phyloP scores from a whole-genome alignment of 2,113 vertebrate species.

The Hemibagrus wyckioides region DNA sequence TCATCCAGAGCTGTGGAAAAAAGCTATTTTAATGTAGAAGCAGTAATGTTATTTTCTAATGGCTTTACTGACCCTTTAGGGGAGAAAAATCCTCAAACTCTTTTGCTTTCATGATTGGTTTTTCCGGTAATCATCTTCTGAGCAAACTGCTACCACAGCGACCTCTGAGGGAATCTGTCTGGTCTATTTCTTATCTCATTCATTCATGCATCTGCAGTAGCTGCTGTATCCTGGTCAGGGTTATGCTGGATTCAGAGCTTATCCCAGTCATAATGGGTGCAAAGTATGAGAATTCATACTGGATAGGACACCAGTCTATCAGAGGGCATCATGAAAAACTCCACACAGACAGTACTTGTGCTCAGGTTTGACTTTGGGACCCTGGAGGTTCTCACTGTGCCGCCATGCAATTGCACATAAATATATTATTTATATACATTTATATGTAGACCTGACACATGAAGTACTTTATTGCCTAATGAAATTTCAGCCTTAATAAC shows the following conservation, averaged over 20 bases:
- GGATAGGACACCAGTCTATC: neutral
- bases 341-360: neutral
- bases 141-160: conserved; percentile 58
- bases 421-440: no score
- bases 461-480: neutral
- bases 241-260: neutral
- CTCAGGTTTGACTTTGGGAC: neutral
- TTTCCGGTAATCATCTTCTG: conserved; percentile 49
- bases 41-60: neutral
- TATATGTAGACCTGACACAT: neutral
- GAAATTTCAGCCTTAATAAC: no score
- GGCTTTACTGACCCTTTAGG: neutral
- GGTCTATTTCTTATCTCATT: conserved; percentile 29
- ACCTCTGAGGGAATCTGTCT: conserved; percentile 54
- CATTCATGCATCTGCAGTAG: neutral
- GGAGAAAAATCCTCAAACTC: neutral
- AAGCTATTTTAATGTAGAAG: neutral
- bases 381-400: no score
- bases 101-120: neutral
- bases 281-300: neutral
- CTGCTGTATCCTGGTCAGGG: neutral
- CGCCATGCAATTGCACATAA: neutral
- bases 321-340: neutral
- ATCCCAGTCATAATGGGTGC: neutral
- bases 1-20: neutral